Evolutionary conservation across 2,797 vertebrate species (phyloP), one percentile per base, ranked within the genome.

Genomic region (Acipenser transmontanus): DNA sequence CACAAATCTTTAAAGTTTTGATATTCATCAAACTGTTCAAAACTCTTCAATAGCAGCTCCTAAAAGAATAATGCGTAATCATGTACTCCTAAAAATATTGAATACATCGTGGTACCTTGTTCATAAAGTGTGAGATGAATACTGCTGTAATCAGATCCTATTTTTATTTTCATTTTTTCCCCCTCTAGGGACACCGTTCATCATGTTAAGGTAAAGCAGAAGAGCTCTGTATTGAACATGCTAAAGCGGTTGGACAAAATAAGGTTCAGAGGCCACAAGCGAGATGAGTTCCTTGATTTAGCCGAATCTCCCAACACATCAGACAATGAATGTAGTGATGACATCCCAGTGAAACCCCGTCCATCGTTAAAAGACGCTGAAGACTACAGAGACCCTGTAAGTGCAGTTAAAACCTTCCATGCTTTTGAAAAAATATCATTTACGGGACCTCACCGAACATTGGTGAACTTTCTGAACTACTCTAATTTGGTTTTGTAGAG

Each of bases 201-300:
- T 89, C 95, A 99, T 99, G 97, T 93, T 89, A 93, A 94, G 92
- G 90, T 97, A 89, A 98, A 94, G 87, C 94, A 91, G 81, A 92
- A 92, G 88, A 86, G 87, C 70, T 88, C 91, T 72, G 91, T 96
- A 86, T 94, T 94, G 94, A 99, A 92, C 93, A 99, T 99, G 96
- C 94, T 98, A 80, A 98, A 94, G 90, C 94, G 93, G 84, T 84
- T 98, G 91, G 97, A 99, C 90, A 98, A 91, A 84, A 98, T 99
- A 92, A 90, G 96, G 86, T 98, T 98, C 89, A 92, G 96, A 90
- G 96, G 96, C 83, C 93, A 93, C 80, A 97, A 93, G 87, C 90
- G 94, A 85, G 96, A 99, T 66, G 96, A 99, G 78, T 95, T 95
- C 85, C 89, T 93, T 17, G 96, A 98, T 77, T 87, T 97, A 72